Evolutionary conservation across 2,888 invertebrate species (phyloP), one percentile per base, ranked within the genome.

Genomic region (Netelia fuscicornis): DNA sequence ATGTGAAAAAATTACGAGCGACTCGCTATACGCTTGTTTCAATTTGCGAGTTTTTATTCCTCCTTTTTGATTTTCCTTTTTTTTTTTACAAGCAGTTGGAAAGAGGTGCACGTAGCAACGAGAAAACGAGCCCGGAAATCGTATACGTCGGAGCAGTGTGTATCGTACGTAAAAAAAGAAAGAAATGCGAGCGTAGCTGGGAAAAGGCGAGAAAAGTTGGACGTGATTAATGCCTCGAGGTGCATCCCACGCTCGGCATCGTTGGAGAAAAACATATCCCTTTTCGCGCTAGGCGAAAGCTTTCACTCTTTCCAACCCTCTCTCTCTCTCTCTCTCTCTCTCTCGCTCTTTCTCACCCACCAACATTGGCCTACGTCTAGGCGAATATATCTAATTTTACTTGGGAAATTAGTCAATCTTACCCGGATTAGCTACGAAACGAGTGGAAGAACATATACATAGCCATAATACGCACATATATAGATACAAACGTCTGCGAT

Each of bases 151-250:
- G 8, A 20, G 54, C 42, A 42, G 20, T 13, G 48, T 25, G 13
- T 23, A 23, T 17, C 20, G n/a, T 52, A 11, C 23, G 44, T 3
- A n/a, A 42, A 30, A 25, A 20, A 62, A 17, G 25, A 62, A 17
- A 54, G 71, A 76, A 67, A 67, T 68, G 82, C 81, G 79, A 58
- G 85, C 44, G 20, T 58, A 44, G 56, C 11, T 13, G 23, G 60
- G 62, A 72, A 68, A 25, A 81, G 70, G 81, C 77, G 84, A 84
- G 80, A 67, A 83, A 80, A 84, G 80, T 84, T 80, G 71, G 70
- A 71, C 80, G 83, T 84, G 83, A 84, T 84, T 84, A 84, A 84
- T 80, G 80, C 80, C 58, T 70, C 37, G 64, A 48, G 74, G 42
- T 72, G 70, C 74, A 78, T 75, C 74, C 78, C 25, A 48, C 48